These are phyloP conservation scores for Arrhamphus sclerolepis DNA, from an alignment of 2,797 vertebrate genomes.

Conservation along the genomic window DNA sequence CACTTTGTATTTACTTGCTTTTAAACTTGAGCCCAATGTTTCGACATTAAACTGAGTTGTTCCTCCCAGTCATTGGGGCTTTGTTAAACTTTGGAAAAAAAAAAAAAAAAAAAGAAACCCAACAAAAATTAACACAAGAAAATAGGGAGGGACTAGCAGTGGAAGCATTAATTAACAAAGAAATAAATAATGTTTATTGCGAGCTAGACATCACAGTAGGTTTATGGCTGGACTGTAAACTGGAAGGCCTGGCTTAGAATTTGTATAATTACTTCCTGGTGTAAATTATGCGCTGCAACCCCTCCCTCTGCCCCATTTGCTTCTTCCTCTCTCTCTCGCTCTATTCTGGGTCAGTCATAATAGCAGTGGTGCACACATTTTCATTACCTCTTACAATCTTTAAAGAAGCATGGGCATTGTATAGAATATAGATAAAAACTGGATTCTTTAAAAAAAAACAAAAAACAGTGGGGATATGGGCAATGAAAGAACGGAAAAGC, in stretches of 20 bases:
- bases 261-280: slow-evolving; percentile 87
- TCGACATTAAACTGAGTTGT: slow-evolving; percentile 37
- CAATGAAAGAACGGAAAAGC: not conserved
- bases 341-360: slow-evolving; percentile 19
- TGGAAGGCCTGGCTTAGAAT: slow-evolving; percentile 75
- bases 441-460: too few species aligned
- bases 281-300: slow-evolving; percentile 71
- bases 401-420: not conserved
- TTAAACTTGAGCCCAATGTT: slow-evolving; percentile 34
- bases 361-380: not conserved
- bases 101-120: slow-evolving; percentile 42
- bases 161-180: slow-evolving; percentile 74
- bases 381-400: not conserved
- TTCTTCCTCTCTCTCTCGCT: slow-evolving; percentile 8
- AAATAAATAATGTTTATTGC: slow-evolving; percentile 79
- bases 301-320: slow-evolving; percentile 24
- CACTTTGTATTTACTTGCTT: slow-evolving; percentile 17
- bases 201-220: slow-evolving; percentile 76
- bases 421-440: not conserved
- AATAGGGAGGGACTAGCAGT: slow-evolving; percentile 33
- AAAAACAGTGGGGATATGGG: not conserved
- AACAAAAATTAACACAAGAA: slow-evolving; percentile 36
- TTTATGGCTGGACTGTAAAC: slow-evolving; percentile 82
- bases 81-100: slow-evolving; percentile 38
- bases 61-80: slow-evolving; percentile 26